Base-by-base conservation (phyloP, 30 jellyfish, hydroid and myxozoan genomes). In the Rhopilema esculentum region DNA sequence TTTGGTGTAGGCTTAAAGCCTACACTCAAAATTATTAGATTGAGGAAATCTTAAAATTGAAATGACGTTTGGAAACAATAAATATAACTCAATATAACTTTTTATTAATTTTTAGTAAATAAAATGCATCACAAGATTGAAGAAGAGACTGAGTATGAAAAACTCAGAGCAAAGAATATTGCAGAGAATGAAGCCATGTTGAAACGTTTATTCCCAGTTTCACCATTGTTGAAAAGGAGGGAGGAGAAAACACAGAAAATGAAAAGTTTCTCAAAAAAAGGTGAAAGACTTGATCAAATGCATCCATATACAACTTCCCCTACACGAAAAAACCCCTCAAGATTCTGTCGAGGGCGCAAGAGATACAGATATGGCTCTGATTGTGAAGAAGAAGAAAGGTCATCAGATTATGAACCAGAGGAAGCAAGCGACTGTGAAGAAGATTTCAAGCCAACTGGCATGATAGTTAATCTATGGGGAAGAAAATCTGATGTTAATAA, bases 161-260 rank as follows among this genome's bases (percentile, higher is more conserved):
- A 40, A 52, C 79, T 28, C 49, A 30, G 99, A 49, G 27, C 26
- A 79, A 62, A 82, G 79, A 86, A 82, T n/a, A 90, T 91, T 29
- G 93, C 95, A 24, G 93, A 77, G 62, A 80, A 95, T 72, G 81
- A 91, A 64, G 86, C 72, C 82, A 64, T 67, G 80, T 91, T 95
- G 66, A 86, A 86, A 82, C 75, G 87, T 69, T 88, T 95, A 8
- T 95, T 95, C 70, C 99, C 99, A 18, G 97, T 85, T 8, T 63
- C 82, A 0, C 69, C 90, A 32, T 21, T 27, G 6, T 20, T 28
- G 19, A 64, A 33, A 31, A 79, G 69, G 28, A 20, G 80, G 69
- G 62, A 28, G 0, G 61, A 49, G 40, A 53, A 27, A 22, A 33
- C 86, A 19, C 33, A 53, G 31, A 51, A 29, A 28, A 18, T 21